Base-by-base conservation (phyloP, 1,140 invertebrate genomes). In the Anastrepha obliqua region DNA sequence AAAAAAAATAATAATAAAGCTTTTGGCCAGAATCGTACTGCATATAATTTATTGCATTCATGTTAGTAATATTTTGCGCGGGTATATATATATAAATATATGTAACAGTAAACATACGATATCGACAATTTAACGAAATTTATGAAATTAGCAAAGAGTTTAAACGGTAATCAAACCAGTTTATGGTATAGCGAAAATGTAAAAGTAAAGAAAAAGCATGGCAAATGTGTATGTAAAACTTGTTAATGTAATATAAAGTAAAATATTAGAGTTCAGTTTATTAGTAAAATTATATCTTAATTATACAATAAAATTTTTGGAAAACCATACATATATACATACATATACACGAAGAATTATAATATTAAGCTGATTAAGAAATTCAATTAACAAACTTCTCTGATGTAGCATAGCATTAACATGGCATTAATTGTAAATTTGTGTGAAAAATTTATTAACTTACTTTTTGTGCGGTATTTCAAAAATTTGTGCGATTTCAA, bases 211-310 rank as follows among this genome's bases (percentile, higher is more conserved):
- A 51, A 42, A 81, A 81, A 81, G 20, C 17, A 55, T 17, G 74
- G 47, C 44, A 81, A 81, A 81, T 58, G 47, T 81, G 47, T 58
- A 55, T 81, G 74, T 81, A 81, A 55, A 62, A 47, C 85, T 86
- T 86, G 62, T 86, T 86, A 17, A 60, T 62, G 62, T 86, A 65
- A 86, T 60, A 59, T 86, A 86, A 86, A 86, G 15, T 62, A 29
- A 62, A 86, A 17, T 86, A 86, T 86, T 86, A 62, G 17, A 65
- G 29, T 86, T 86, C 58, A 62, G 62, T 87, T 87, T 64, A 47
- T 87, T 87, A 87, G 44, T 58, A 87, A 67, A 87, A 67, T 87
- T 70, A 70, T 87, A 67, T 70, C 62, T 87, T 70, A 87, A 86
- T 39, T 62, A 86, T 29, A 81, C n/a, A 81, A 81, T 29, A 9